A percentile compares a stretch with the other conserved stretches of the same genome.
These are phyloP conservation scores for Xenotilapia longispinis DNA, from an alignment of 2,113 vertebrate species.

Conservation along the genomic window DNA sequence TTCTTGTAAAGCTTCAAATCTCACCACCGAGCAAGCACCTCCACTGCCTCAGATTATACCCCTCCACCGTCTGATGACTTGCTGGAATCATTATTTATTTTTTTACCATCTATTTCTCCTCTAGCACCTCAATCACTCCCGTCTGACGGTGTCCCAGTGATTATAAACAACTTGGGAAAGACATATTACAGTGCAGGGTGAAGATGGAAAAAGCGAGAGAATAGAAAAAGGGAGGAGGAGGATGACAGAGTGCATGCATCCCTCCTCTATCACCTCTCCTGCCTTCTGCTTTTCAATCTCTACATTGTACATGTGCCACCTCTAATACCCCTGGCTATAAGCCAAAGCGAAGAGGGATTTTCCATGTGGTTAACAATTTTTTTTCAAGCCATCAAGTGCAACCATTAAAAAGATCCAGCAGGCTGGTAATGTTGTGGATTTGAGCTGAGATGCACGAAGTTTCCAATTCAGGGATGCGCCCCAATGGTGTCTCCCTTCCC, in stretches of 20 bases:
- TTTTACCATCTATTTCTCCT: slow-evolving; percentile 6
- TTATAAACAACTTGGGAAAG: slow-evolving; percentile 33
- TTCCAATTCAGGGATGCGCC: slow-evolving; percentile 17
- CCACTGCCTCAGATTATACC: slow-evolving; percentile 31
- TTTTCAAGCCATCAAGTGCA: slow-evolving; percentile 49
- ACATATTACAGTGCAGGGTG: slow-evolving; percentile 11
- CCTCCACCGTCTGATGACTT: slow-evolving; percentile 39
- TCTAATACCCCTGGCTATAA: slow-evolving; percentile 38
- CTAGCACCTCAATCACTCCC: slow-evolving; percentile 10
- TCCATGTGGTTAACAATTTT: slow-evolving; percentile 55
- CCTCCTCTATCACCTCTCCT: slow-evolving; percentile 5
- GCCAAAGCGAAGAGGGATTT: slow-evolving; percentile 28
- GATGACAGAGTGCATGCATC: neutral
- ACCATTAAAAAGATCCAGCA: slow-evolving; percentile 44
- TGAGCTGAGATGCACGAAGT: slow-evolving; percentile 55
- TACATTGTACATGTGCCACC: slow-evolving; percentile 27
- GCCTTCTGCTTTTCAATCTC: slow-evolving; percentile 37
- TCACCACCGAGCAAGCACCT: slow-evolving; percentile 34
- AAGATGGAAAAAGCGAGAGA: neutral
- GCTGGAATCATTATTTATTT: slow-evolving; percentile 33
- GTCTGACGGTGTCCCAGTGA: slow-evolving; percentile 15
- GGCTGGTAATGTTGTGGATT: slow-evolving; percentile 52
- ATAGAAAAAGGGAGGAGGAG: neutral
- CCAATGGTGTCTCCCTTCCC: slow-evolving; percentile 45
- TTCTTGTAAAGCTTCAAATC: slow-evolving; percentile 54